phyloP scores from a whole-genome alignment of 2,797 vertebrate genomes.

The Falco columbarius region DNA sequence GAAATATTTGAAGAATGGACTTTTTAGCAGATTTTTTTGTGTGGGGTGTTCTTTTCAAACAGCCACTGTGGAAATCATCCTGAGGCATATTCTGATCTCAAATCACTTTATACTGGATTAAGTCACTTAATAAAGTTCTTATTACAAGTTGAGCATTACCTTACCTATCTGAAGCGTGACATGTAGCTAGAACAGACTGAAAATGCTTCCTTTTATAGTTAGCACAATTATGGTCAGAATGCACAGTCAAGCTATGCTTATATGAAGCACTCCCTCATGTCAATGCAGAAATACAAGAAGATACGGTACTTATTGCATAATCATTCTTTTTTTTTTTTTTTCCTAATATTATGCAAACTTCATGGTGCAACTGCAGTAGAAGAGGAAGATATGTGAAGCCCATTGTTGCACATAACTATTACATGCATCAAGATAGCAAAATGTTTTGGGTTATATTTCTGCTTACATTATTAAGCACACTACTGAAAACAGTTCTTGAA shows the following conservation, averaged over 20 bases:
- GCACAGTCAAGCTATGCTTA: not conserved
- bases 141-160: not conserved
- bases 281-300: not conserved
- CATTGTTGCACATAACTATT: not conserved
- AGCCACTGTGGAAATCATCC: not conserved
- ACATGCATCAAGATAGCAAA: not conserved
- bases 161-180: not conserved
- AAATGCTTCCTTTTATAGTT: not conserved
- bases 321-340: not conserved
- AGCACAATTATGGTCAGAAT: not conserved
- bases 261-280: not conserved
- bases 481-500: not conserved
- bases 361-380: not conserved
- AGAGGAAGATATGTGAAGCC: not conserved
- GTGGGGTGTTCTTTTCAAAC: not conserved
- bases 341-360: not conserved
- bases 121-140: not conserved
- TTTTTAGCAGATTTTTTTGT: not conserved
- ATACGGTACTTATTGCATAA: not conserved
- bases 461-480: not conserved
- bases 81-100: not conserved
- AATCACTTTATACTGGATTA: not conserved
- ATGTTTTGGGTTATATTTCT: not conserved
- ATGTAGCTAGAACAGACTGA: not conserved
- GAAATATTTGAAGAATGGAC: not conserved